These are phyloP conservation scores for Takifugu bimaculatus DNA, from an alignment of 2,113 vertebrate genomes.

Conservation along the genomic window DNA sequence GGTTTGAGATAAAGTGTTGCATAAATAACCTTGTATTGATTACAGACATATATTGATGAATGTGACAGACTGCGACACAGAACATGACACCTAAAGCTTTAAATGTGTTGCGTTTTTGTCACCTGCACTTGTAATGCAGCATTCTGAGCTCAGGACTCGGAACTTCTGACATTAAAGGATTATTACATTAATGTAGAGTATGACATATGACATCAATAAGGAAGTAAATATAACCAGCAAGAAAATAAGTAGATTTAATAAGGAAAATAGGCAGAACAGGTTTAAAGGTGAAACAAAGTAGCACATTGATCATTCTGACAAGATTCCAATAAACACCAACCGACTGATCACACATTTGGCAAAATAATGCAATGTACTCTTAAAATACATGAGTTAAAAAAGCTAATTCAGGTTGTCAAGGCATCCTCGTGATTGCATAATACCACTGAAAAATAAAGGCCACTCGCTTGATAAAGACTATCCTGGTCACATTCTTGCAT, in stretches of 20 bases:
- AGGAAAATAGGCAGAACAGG: no score
- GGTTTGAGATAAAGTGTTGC: background rate
- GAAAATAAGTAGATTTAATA: conserved; percentile 1
- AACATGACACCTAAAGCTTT: no score
- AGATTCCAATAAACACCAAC: conserved; percentile 4
- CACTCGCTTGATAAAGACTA: conserved; percentile 36
- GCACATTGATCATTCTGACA: conserved; percentile 3
- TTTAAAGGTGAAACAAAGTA: conserved; percentile 29
- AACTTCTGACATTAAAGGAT: no score
- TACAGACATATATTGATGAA: no score
- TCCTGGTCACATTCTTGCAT: conserved; percentile 5
- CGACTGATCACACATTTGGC: conserved; percentile 19
- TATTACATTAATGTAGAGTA: no score
- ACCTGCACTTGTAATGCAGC: no score
- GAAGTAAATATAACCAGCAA: conserved; percentile 12
- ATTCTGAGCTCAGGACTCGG: no score
- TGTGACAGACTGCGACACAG: no score
- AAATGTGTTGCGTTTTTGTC: no score
- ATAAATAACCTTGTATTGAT: no score
- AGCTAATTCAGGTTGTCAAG: conserved; percentile 39
- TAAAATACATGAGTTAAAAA: conserved; percentile 22
- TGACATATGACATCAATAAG: no score
- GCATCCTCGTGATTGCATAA: conserved; percentile 59
- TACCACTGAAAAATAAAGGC: conserved; percentile 46
- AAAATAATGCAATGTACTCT: conserved; percentile 16